Conservation (phyloP, 2,888 invertebrate species). For the Gymnoscelis rufifasciata region DNA sequence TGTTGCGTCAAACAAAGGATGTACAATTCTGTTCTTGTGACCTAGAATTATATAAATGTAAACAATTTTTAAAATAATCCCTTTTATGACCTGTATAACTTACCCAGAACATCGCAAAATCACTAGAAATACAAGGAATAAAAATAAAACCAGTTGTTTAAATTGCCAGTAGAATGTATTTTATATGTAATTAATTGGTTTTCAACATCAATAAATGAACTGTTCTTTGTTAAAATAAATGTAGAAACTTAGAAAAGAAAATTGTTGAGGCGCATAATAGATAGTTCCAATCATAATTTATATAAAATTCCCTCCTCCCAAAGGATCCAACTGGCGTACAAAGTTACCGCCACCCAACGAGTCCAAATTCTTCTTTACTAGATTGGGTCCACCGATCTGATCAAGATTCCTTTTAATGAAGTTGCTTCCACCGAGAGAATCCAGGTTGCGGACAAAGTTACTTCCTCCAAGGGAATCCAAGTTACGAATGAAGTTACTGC, state of each 20-base stretch:
- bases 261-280: slow-evolving; percentile 23
- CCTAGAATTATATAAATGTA: slow-evolving; percentile 42
- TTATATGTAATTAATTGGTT: slow-evolving; percentile 36
- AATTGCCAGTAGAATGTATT: slow-evolving; percentile 34
- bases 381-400: slow-evolving; percentile 63
- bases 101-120: background rate
- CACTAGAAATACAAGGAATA: background rate
- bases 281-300: slow-evolving; percentile 32
- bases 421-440: slow-evolving; percentile 61
- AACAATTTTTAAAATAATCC: too few species aligned
- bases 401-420: slow-evolving; percentile 67
- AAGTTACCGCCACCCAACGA: slow-evolving; percentile 65
- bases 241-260: slow-evolving; percentile 23
- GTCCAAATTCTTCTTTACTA: slow-evolving; percentile 64
- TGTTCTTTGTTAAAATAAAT: slow-evolving; percentile 35
- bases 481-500: slow-evolving; percentile 61
- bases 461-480: slow-evolving; percentile 66
- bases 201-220: slow-evolving; percentile 37
- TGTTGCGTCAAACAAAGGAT: slow-evolving; percentile 53
- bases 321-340: slow-evolving; percentile 57
- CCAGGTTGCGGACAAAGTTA: slow-evolving; percentile 64
- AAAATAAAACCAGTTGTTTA: slow-evolving; percentile 5
- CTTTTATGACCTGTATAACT: background rate
- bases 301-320: slow-evolving; percentile 64
- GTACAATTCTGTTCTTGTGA: slow-evolving; percentile 61